Conservation (phyloP, 1,140 invertebrate species). For the Heliconius hewitsoni region DNA sequence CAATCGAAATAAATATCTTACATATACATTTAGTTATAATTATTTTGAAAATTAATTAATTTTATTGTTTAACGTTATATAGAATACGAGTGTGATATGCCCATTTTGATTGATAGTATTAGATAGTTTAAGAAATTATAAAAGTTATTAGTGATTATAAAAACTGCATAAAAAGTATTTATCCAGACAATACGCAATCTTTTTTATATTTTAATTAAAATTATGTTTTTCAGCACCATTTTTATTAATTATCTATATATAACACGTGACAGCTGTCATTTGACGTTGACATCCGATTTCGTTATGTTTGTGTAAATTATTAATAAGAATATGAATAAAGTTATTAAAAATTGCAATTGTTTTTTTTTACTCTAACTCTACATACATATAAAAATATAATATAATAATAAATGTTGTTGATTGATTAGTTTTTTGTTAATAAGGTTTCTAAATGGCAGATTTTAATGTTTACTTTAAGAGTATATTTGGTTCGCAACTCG, state of each 20-base stretch:
- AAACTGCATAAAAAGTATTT: slow-evolving; percentile 14
- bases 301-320: slow-evolving; percentile 80
- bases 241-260: slow-evolving; percentile 5
- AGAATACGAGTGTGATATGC: slow-evolving; percentile 26
- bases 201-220: slow-evolving; percentile 14
- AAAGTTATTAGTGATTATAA: slow-evolving; percentile 11
- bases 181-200: slow-evolving; percentile 22
- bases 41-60: slow-evolving; percentile 1
- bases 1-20: neutral
- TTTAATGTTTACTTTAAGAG: too few relatives aligned
- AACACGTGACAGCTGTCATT: slow-evolving; percentile 30
- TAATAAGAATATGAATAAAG: slow-evolving; percentile 67
- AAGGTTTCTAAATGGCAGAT: too few relatives aligned
- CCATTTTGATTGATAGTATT: slow-evolving; percentile 25
- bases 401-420: too few relatives aligned
- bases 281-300: slow-evolving; percentile 64
- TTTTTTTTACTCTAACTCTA: slow-evolving; percentile 23
- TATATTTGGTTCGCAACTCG: too few relatives aligned
- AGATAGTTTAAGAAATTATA: slow-evolving; percentile 13
- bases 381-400: too few relatives aligned
- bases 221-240: neutral
- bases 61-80: slow-evolving; percentile 3
- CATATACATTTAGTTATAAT: neutral
- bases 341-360: slow-evolving; percentile 67
- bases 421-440: too few relatives aligned